These are phyloP conservation scores for Strigamia maritima DNA, from an alignment of 2,888 invertebrate genomes.

Conservation along the genomic window DNA sequence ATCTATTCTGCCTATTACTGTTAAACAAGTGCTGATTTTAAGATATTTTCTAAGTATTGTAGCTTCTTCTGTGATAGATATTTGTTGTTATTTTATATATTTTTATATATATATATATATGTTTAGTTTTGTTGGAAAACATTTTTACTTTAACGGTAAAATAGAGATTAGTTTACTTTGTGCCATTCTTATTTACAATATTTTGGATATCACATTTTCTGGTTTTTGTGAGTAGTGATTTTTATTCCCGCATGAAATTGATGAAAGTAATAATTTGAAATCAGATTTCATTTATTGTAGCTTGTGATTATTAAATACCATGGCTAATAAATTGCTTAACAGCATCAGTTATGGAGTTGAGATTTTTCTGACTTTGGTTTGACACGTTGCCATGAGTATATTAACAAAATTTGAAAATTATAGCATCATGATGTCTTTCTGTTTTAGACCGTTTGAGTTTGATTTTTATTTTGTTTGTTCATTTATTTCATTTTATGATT, in stretches of 20 bases:
- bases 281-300: not conserved
- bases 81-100: not conserved
- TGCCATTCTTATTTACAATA: not conserved
- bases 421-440: conserved; percentile 33
- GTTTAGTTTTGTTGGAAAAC: not conserved
- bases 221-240: not conserved
- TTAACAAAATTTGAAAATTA: not conserved
- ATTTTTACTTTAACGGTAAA: not conserved
- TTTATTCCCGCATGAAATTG: not conserved
- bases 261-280: not conserved
- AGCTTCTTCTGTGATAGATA: conserved; percentile 1
- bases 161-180: not conserved
- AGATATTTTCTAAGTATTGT: not conserved
- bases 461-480: not conserved
- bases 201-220: not conserved
- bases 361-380: not conserved
- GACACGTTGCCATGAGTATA: not conserved
- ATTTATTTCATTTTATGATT: not conserved
- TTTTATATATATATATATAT: not conserved
- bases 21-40: not conserved
- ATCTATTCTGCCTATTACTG: not conserved
- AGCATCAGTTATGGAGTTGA: not conserved
- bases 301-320: not conserved
- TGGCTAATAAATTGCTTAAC: conserved; percentile 19
- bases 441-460: not conserved